A percentile compares a stretch with the other conserved stretches of the same genome.
Conservation (phyloP, 2,797 vertebrate species). For the Odontamblyopus rebecca region DNA sequence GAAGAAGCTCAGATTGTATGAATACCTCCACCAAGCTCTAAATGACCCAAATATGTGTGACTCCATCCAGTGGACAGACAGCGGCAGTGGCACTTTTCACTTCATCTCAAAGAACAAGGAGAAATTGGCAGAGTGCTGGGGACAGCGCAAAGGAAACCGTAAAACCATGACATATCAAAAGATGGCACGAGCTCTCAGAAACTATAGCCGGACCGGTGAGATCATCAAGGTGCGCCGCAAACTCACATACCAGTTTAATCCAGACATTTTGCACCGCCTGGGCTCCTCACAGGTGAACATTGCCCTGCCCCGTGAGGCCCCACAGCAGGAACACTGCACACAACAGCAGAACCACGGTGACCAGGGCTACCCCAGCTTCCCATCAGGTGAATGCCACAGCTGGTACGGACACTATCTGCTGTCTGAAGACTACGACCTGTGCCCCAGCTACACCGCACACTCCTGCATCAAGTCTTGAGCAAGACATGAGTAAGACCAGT, state of each 20-base stretch:
- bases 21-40: slow-evolving; percentile 91
- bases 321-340: slow-evolving; percentile 59
- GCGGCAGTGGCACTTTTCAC: slow-evolving; percentile 89
- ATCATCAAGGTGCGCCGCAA: slow-evolving; percentile 94
- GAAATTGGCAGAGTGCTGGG: slow-evolving; percentile 95
- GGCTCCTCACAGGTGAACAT: slow-evolving; percentile 66
- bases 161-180: slow-evolving; percentile 99
- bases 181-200: slow-evolving; percentile 97
- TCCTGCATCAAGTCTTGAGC: slow-evolving; percentile 56
- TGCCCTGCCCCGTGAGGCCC: slow-evolving; percentile 42
- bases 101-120: slow-evolving; percentile 99
- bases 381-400: slow-evolving; percentile 80
- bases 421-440: slow-evolving; percentile 77
- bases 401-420: slow-evolving; percentile 79
- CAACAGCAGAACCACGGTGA: slow-evolving; percentile 50
- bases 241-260: slow-evolving; percentile 95
- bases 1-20: slow-evolving; percentile 93
- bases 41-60: slow-evolving; percentile 88
- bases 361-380: slow-evolving; percentile 70
- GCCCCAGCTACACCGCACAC: slow-evolving; percentile 68
- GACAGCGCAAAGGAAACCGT: slow-evolving; percentile 95
- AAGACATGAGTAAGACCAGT: background rate
- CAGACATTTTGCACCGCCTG: slow-evolving; percentile 87
- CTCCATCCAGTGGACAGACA: slow-evolving; percentile 97
- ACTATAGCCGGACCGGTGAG: slow-evolving; percentile 96